phyloP scores from a whole-genome alignment of 1,140 invertebrate genomes.

The Megalonaias nervosa region DNA sequence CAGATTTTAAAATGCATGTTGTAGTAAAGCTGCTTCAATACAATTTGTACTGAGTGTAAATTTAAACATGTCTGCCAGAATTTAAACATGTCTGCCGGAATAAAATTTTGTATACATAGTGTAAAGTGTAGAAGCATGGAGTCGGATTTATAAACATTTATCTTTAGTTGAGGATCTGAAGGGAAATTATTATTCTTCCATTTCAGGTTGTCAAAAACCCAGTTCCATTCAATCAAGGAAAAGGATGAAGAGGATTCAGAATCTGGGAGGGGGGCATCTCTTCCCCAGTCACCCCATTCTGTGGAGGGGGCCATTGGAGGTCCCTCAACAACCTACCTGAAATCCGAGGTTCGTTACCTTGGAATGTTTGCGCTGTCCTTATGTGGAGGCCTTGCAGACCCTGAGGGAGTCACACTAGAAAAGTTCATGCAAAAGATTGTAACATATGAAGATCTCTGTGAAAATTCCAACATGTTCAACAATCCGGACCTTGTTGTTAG shows the following conservation, averaged over 20 bases:
- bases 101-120: neutral
- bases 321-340: conserved; percentile 48
- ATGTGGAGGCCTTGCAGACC: conserved; percentile 81
- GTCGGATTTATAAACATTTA: neutral
- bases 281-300: conserved; percentile 94
- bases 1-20: too few species aligned
- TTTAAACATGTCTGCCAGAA: too few species aligned
- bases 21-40: too few species aligned
- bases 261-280: conserved; percentile 93
- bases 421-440: conserved; percentile 84
- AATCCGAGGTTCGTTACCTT: conserved; percentile 70
- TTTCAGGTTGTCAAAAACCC: conserved; percentile 27
- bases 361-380: conserved; percentile 77
- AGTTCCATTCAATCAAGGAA: conserved; percentile 33
- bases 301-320: conserved; percentile 80
- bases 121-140: neutral
- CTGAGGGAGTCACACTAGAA: conserved; percentile 73
- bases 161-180: neutral
- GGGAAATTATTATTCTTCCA: neutral
- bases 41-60: too few species aligned
- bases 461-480: conserved; percentile 82
- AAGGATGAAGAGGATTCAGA: conserved; percentile 90
- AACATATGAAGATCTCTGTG: conserved; percentile 86
- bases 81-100: neutral
- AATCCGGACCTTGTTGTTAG: conserved; percentile 91